Evolutionary conservation across 2,888 invertebrate genomes (phyloP).

Genomic region (Papilio protenor): DNA sequence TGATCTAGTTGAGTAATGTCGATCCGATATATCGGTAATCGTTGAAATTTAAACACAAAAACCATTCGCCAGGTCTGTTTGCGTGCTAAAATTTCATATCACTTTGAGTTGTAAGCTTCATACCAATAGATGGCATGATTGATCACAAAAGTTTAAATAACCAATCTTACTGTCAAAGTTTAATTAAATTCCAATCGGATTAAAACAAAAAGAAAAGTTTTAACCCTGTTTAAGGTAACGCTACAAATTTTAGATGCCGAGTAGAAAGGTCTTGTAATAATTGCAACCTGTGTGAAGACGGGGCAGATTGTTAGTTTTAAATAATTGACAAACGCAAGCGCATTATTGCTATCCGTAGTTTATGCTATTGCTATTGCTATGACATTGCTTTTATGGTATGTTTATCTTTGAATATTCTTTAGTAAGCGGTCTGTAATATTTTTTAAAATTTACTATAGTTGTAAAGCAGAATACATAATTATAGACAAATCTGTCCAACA

Average conservation of each 20-base stretch:
- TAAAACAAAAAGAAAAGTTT: neutral
- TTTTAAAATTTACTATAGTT: neutral
- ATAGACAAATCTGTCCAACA: neutral
- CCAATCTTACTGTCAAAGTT: too few relatives aligned
- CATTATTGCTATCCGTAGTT: conserved; percentile 57
- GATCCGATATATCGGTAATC: conserved; percentile 54
- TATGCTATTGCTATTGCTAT: conserved; percentile 50
- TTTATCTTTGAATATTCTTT: conserved; percentile 5
- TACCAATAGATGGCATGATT: neutral
- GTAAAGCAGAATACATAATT: neutral
- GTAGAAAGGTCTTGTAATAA: neutral
- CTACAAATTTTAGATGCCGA: neutral
- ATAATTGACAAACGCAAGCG: conserved; percentile 66
- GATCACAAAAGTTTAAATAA: neutral
- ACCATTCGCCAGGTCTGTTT: conserved; percentile 44
- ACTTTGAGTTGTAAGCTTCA: neutral
- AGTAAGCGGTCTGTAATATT: neutral
- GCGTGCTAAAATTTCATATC: neutral
- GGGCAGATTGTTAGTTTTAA: conserved; percentile 42
- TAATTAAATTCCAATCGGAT: neutral
- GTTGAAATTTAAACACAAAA: conserved; percentile 42
- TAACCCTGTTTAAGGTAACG: neutral
- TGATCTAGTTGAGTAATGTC: conserved; percentile 61
- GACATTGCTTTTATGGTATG: too few relatives aligned
- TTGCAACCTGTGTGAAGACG: neutral